Conservation (phyloP, 2,888 invertebrate genomes). For the Pachydiplax longipennis region DNA sequence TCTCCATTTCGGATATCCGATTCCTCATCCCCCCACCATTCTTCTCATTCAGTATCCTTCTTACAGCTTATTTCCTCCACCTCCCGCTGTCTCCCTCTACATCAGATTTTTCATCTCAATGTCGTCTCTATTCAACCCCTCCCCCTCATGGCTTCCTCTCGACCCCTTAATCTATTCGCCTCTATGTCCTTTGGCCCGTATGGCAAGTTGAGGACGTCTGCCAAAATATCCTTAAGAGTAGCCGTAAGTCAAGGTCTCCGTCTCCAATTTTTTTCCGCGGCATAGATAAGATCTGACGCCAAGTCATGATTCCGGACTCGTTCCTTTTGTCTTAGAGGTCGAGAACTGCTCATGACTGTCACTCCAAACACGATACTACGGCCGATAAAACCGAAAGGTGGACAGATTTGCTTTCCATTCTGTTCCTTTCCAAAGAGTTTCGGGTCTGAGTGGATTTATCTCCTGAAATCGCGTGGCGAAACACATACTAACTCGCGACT, state of each 20-base stretch:
- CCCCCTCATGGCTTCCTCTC: not conserved
- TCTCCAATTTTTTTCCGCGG: not conserved
- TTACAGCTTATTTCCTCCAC: not conserved
- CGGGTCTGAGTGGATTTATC: too few relatives aligned
- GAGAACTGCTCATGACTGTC: not conserved
- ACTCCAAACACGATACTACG: not conserved
- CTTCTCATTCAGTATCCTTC: too few relatives aligned
- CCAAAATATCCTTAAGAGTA: not conserved
- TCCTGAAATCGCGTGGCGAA: too few relatives aligned
- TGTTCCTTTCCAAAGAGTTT: too few relatives aligned
- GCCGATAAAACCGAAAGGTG: not conserved
- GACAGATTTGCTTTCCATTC: too few relatives aligned
- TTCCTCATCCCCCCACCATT: too few relatives aligned
- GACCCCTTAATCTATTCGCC: not conserved
- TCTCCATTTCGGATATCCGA: too few relatives aligned
- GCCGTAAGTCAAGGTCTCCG: not conserved
- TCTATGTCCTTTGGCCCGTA: not conserved
- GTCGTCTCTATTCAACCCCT: not conserved
- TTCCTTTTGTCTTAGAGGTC: not conserved
- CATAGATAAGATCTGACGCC: not conserved
- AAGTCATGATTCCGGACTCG: not conserved
- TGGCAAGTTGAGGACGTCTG: not conserved
- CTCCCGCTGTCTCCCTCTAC: not conserved
- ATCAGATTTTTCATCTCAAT: too few relatives aligned
- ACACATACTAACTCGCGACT: too few relatives aligned